Evolutionary conservation across 2,113 vertebrate species (phyloP).

Genomic region (Illadopsis cleaveri): DNA sequence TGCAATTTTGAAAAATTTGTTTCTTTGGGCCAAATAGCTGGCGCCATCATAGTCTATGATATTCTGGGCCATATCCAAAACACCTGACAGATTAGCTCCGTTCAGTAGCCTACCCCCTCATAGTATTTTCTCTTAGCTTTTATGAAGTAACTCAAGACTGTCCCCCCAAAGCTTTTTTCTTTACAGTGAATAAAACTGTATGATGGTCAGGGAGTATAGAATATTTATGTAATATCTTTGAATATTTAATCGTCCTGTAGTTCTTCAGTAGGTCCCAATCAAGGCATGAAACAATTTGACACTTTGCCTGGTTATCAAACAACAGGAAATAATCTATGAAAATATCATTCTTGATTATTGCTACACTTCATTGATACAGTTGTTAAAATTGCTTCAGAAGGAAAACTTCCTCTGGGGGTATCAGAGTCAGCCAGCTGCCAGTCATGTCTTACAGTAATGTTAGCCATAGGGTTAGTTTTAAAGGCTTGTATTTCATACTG

Average conservation of each 20-base stretch:
- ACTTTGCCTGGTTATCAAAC: not conserved
- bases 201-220: not conserved
- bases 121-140: not conserved
- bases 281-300: not conserved
- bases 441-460: not conserved
- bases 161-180: not conserved
- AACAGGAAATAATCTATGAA: not conserved
- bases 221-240: not conserved
- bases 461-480: not conserved
- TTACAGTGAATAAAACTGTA: not conserved
- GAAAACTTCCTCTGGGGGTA: not conserved
- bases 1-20: not conserved
- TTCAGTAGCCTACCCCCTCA: not conserved
- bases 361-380: not conserved
- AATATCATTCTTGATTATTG: not conserved
- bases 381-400: slow-evolving; percentile 10
- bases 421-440: not conserved
- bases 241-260: not conserved
- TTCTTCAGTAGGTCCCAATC: not conserved
- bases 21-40: not conserved
- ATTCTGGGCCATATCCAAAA: not conserved
- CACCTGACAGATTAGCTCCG: not conserved
- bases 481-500: not conserved
- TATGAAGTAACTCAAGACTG: not conserved
- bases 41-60: not conserved